Conservation (phyloP, 37 sponge, comb jelly and placozoan genomes). For the Spongilla lacustris region DNA sequence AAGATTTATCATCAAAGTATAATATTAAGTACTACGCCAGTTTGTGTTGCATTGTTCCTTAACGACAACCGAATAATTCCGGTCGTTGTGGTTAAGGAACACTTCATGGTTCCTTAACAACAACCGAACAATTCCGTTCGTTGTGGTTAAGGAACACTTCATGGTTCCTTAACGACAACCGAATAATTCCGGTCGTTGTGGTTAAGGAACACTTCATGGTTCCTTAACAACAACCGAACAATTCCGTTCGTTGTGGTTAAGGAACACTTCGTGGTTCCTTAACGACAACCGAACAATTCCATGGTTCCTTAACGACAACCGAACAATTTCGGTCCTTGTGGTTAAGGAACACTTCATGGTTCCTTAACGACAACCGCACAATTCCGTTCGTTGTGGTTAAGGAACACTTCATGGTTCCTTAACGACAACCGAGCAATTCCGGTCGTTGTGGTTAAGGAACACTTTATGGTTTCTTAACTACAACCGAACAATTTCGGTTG, state of each 20-base stretch:
- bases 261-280: background rate
- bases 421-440: too few relatives aligned
- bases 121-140: background rate
- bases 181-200: background rate
- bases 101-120: background rate
- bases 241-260: background rate
- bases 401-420: background rate
- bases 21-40: background rate
- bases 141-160: constrained; percentile 1
- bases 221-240: background rate
- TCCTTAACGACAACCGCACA: background rate
- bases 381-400: background rate
- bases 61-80: background rate
- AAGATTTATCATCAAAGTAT: background rate
- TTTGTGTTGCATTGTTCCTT: background rate
- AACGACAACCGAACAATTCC: background rate
- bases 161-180: background rate
- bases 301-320: background rate
- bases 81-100: background rate
- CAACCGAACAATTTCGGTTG: too few relatives aligned
- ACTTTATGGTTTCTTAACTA: too few relatives aligned
- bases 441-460: too few relatives aligned
- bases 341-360: background rate
- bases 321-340: background rate
- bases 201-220: background rate